Conservation (phyloP, 2,888 invertebrate species). For the Orchesellides sinensis region DNA sequence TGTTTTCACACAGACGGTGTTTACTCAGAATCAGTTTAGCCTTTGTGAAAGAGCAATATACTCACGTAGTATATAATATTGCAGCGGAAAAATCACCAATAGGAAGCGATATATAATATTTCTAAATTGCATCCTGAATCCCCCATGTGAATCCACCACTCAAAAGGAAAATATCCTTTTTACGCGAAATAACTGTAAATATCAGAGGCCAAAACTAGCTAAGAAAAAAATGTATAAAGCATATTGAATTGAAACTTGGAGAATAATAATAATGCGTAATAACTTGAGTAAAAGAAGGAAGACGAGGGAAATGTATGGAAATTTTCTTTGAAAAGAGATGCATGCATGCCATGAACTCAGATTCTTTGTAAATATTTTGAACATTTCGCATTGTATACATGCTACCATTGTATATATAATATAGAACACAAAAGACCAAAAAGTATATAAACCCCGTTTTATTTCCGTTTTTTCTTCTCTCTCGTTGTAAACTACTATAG, state of each 20-base stretch:
- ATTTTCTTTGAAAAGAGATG: neutral
- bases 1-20: slow-evolving; percentile 23
- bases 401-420: neutral
- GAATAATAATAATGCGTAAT: slow-evolving; percentile 6
- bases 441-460: slow-evolving; percentile 18
- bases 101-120: neutral
- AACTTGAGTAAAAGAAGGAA: neutral
- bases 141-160: slow-evolving; percentile 1
- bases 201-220: slow-evolving; percentile 17
- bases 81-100: neutral
- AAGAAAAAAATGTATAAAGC: neutral
- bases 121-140: slow-evolving; percentile 1
- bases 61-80: neutral
- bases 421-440: neutral
- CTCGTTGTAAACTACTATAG: neutral
- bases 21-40: slow-evolving; percentile 17
- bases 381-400: slow-evolving; percentile 2
- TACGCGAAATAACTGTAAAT: neutral
- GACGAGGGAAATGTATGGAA: neutral
- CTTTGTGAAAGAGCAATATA: neutral
- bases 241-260: slow-evolving; percentile 39
- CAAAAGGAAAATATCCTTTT: neutral
- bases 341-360: neutral
- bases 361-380: slow-evolving; percentile 26
- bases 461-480: slow-evolving; percentile 11